A percentile compares a stretch with the other conserved stretches of the same genome.
Evolutionary conservation across 2,113 vertebrate species (phyloP).

Genomic region (Zonotrichia leucophrys): DNA sequence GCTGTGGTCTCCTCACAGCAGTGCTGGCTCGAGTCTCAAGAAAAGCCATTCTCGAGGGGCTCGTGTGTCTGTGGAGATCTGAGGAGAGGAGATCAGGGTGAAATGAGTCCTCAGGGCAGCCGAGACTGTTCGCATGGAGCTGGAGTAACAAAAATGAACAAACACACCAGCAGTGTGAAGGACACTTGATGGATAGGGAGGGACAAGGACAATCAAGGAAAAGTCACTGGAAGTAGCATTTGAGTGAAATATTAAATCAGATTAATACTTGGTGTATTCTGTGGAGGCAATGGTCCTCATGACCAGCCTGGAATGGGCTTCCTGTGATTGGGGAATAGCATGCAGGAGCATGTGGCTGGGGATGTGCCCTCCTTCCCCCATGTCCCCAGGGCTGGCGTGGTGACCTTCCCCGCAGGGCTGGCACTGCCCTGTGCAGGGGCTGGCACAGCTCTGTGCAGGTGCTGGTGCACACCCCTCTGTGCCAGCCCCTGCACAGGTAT

Average conservation of each 20-base stretch:
- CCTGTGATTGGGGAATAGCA: neutral
- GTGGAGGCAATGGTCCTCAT: neutral
- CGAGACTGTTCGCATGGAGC: neutral
- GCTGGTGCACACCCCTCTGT: neutral
- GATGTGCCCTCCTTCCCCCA: neutral
- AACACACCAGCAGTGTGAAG: neutral
- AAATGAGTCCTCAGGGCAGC: neutral
- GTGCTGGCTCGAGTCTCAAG: neutral
- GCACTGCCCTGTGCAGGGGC: no score
- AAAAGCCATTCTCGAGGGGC: neutral
- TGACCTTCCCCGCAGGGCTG: neutral
- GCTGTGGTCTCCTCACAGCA: accelerated
- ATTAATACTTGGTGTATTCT: neutral
- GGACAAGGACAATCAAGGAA: neutral
- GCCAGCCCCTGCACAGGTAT: neutral
- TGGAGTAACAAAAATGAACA: neutral
- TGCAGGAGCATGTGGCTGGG: neutral
- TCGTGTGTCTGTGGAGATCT: neutral
- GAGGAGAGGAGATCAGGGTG: neutral
- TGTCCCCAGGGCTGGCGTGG: accelerated
- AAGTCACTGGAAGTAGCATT: neutral
- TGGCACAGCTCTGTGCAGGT: no score
- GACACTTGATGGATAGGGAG: neutral
- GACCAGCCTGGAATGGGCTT: accelerated
- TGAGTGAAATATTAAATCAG: neutral